Percentiles rank a stretch among this genome's conserved stretches.
Evolutionary conservation across 2,113 vertebrate genomes (phyloP).

Genomic region (Zosterops borbonicus): DNA sequence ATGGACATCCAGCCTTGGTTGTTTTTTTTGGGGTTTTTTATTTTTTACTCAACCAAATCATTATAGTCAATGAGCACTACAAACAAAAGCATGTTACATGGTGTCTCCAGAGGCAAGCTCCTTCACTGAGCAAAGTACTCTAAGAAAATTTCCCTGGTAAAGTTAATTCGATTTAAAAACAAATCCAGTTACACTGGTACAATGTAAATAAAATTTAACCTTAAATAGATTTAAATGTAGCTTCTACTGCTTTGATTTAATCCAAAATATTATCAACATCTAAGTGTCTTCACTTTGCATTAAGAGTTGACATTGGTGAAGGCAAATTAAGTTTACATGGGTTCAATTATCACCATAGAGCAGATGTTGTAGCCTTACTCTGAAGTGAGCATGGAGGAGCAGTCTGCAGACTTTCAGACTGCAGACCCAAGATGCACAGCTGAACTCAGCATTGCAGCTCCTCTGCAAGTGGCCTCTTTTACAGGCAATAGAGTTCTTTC

Average conservation of each 20-base stretch:
- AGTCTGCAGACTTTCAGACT: not conserved
- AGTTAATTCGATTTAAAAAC: conserved; percentile 1
- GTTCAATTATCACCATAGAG: not conserved
- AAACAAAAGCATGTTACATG: not conserved
- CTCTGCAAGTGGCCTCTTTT: not conserved
- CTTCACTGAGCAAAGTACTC: not conserved
- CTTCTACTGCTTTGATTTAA: conserved; percentile 1
- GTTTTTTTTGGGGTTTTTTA: not conserved
- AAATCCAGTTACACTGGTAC: not conserved
- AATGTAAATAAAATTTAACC: not conserved
- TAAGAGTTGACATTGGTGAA: not conserved
- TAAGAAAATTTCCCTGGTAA: not conserved
- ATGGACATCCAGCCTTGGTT: not conserved
- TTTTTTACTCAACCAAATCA: not conserved
- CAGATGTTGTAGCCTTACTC: not conserved
- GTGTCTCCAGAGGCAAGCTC: not conserved
- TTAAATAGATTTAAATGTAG: not conserved
- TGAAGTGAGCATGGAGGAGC: not conserved
- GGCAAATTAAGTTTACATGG: not conserved
- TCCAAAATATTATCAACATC: not conserved
- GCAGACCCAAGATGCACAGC: not conserved
- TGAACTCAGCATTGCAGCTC: not conserved
- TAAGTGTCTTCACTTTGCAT: not conserved
- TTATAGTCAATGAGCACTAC: not conserved
- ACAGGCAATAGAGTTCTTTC: not conserved